Evolutionary conservation across 2,888 invertebrate genomes (phyloP), one percentile per base, ranked within the genome.

Genomic region (Drosophila histrio): DNA sequence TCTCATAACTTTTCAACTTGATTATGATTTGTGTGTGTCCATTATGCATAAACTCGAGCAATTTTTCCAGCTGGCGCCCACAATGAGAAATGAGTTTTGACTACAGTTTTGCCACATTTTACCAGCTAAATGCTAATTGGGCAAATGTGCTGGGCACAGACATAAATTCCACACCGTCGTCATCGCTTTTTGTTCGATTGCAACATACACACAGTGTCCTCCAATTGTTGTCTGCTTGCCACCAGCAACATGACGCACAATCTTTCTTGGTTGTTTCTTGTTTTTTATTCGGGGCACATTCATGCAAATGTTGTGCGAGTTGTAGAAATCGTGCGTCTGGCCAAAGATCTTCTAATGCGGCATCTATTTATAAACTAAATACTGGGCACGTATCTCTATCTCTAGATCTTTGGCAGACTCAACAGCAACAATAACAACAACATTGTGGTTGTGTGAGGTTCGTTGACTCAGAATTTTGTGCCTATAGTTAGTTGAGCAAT

Each of bases 341-440:
- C 53, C 61, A 47, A 59, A 44, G 63, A 43, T 85, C 64, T 80
- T 81, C 81, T 85, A 86, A 83, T 83, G 87, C 72, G 71, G 24
- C 24, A n/a, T 59, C 63, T 75, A 75, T 76, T 72, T 72, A 63
- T 80, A 76, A 56, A 62, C 46, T 39, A 44, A 73, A 77, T 63
- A 79, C 82, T 75, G 79, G 70, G 82, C 82, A 79, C 82, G 63
- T 70, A 52, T 50, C 28, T 60, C 62, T 77, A 68, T 63, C 61
- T 84, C 58, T 49, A 63, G 72, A 80, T 83, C 72, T 58, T 54
- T 64, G 58, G 47, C 62, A 56, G 49, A 24, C 36, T 9, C 60
- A 41, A 13, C 64, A 30, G 4, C 46, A 26, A 17, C 44, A 44
- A 44, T 9, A 47, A 49, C 46, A 53, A 8, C 32, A 49, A 28